Evolutionary conservation across 2,888 invertebrate species (phyloP).

Genomic region (Pristionchus fissidentatus): DNA sequence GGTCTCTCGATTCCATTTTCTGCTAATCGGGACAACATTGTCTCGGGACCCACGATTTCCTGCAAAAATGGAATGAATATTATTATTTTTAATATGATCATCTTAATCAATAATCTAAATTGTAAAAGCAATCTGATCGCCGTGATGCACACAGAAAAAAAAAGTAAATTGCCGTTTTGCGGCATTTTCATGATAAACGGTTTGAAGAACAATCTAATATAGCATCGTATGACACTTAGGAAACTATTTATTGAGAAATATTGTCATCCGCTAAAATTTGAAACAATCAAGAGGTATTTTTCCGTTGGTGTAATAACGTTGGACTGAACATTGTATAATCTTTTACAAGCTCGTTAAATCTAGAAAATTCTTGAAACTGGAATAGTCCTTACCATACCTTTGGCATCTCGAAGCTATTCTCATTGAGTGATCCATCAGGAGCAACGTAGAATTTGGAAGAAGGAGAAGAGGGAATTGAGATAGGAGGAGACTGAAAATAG

Average conservation of each 20-base stretch:
- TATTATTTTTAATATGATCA: background rate
- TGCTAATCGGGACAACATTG: slow-evolving; percentile 54
- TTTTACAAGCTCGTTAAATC: background rate
- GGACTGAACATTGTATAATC: background rate
- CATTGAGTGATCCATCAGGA: slow-evolving; percentile 69
- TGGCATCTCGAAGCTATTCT: slow-evolving; percentile 68
- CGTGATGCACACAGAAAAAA: too few relatives aligned
- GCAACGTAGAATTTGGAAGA: slow-evolving; percentile 68
- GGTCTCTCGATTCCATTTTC: slow-evolving; percentile 49
- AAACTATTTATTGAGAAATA: too few relatives aligned
- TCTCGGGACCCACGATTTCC: slow-evolving; percentile 57
- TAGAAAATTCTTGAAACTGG: background rate
- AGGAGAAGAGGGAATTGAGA: slow-evolving; percentile 45
- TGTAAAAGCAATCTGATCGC: too few relatives aligned
- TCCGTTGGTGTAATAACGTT: too few relatives aligned
- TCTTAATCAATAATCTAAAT: background rate
- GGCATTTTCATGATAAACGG: too few relatives aligned
- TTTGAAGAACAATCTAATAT: too few relatives aligned
- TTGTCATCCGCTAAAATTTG: too few relatives aligned
- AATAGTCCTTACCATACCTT: slow-evolving; percentile 54
- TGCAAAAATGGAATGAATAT: slow-evolving; percentile 46
- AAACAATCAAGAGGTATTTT: too few relatives aligned
- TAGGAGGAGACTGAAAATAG: slow-evolving; percentile 31
- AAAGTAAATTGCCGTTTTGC: too few relatives aligned
- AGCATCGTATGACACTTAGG: too few relatives aligned